Evolutionary conservation across 2,113 vertebrate species (phyloP).

Genomic region (Bufo bufo): DNA sequence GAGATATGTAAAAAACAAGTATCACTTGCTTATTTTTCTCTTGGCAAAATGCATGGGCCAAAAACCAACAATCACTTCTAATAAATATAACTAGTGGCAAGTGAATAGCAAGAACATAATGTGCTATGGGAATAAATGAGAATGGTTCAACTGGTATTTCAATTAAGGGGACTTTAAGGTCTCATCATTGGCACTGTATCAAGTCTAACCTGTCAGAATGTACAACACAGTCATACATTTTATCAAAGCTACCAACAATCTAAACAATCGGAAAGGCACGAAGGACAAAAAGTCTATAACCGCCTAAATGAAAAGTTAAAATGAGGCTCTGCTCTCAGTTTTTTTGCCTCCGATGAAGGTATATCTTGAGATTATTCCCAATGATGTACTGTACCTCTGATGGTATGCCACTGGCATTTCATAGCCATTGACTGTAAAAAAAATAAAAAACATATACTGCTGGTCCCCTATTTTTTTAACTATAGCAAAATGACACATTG

Average conservation of each 20-base stretch:
- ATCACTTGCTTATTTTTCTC: neutral
- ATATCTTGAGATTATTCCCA: too few relatives aligned
- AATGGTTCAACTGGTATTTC: neutral
- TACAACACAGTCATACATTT: neutral
- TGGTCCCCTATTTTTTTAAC: too few relatives aligned
- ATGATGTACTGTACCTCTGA: too few relatives aligned
- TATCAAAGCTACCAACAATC: neutral
- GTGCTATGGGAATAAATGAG: neutral
- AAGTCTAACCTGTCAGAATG: neutral
- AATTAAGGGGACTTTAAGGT: neutral
- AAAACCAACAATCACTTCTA: slow-evolving; percentile 1
- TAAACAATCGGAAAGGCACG: neutral
- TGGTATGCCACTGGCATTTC: too few relatives aligned
- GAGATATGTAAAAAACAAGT: neutral
- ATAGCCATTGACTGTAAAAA: too few relatives aligned
- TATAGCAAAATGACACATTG: too few relatives aligned
- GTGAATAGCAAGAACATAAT: neutral
- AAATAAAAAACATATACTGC: too few relatives aligned
- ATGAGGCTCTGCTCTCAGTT: neutral
- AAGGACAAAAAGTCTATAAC: neutral
- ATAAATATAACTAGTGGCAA: neutral
- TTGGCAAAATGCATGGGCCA: neutral
- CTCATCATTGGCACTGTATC: neutral
- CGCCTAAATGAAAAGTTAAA: neutral
- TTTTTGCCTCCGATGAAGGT: too few relatives aligned